Base-by-base conservation (phyloP, 2,888 invertebrate genomes). In the Eristalis pertinax region DNA sequence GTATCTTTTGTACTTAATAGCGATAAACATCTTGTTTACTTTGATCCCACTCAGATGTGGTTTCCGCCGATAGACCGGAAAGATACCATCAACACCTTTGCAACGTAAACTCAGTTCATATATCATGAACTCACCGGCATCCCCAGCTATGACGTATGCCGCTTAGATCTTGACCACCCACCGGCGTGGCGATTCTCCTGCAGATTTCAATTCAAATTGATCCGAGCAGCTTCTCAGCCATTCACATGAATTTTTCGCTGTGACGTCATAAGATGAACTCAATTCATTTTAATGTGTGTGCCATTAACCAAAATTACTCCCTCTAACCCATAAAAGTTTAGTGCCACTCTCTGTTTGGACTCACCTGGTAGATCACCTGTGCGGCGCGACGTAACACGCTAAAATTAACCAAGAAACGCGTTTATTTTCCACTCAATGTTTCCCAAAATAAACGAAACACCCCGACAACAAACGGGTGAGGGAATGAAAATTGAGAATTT, bases 111-210 rank as follows among this genome's bases (percentile, higher is more conserved):
- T 32, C 15, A 41, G 50, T 63, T 67, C 50, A 72, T 83, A 67
- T 26, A 73, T 84, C 74, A 70, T 67, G 64, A 32, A 84, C 75
- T 58, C 50, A 62, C 35, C 22, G 50, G 41, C 32, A 67, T 50
- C 50, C 74, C 56, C 65, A 80, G 72, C 80, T 41, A 80, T 84
- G 80, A 84, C 84, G 84, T 76, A 75, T 60, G 22, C 19, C n/a
- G 19, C 50, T 4, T 22, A 65, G 26, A 43, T 32, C 60, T 67
- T 63, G 50, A 65, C 70, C 84, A 56, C 75, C 32, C 29, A 35
- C 38, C 11, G 8, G 22, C 22, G 0, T 13, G 19, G 29, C 63
- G 24, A 24, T 60, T 60, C 69, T 69, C 29, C 64, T 65, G 69
- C 60, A 70, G 68, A 68, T 79, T 73, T 69, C n/a, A n/a, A n/a